Base-by-base conservation (phyloP, 1,140 invertebrate species). In the Sarcophaga bullata region DNA sequence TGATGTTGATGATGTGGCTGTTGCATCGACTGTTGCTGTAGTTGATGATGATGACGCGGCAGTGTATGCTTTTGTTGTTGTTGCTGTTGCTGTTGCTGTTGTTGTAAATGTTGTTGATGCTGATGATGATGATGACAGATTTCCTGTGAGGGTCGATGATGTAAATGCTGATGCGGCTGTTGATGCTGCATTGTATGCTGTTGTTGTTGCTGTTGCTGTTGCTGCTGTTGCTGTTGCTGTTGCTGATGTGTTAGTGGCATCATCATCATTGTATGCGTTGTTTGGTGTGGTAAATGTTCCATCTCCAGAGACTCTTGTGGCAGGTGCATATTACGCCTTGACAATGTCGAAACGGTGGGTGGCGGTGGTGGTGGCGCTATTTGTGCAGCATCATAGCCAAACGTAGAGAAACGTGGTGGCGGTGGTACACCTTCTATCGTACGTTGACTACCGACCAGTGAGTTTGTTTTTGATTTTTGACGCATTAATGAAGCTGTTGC, bases 221-320 rank as follows among this genome's bases (percentile, higher is more conserved):
- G 25, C 25, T 37, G 25, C 25, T 2, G 25, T 17, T 84, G 72
- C 6, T 80, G 84, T 62, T 84, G 84, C 9, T 83, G 84, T n/a
- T 83, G 85, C 4, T 83, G 82, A 10, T 87, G 85, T 11, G 82
- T 84, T n/a, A 83, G 86, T 83, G 84, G 86, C 50, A 37, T 54
- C 80, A 50, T 54, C 75, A 78, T 52, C 19, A 37, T 52, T 73
- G 50, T 80, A 15, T 84, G 83, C n/a, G 48, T 50, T 54, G 81
- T 87, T 86, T 90, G 88, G 75, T 90, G 88, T 83, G 89, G 88
- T 81, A 89, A 87, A 73, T 89, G 87, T 80, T 87, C 85, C 80
- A 86, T 81, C 73, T 87, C 86, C 0, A 86, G 81, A 8, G 83
- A 84, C 10, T 85, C 85, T 54, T 81, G 84, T 15, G 85, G 86